Conservation (phyloP, 2,797 vertebrate species). For the Hydrolagus colliei region DNA sequence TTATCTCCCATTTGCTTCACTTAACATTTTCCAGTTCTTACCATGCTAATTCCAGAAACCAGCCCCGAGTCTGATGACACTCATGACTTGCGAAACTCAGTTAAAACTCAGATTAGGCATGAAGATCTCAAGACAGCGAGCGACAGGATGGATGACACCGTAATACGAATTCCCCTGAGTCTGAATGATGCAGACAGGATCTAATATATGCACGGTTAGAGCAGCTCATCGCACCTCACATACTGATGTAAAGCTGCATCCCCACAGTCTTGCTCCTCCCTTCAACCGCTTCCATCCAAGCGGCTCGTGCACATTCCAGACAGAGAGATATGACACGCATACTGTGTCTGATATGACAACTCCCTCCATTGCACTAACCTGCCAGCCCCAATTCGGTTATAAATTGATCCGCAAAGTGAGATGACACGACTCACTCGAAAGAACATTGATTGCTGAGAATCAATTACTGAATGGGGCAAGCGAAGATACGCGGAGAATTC, state of each 20-base stretch:
- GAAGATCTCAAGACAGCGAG: background rate
- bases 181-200: background rate
- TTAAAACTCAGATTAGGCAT: background rate
- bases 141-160: background rate
- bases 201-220: background rate
- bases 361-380: background rate
- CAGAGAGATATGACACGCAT: background rate
- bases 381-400: background rate
- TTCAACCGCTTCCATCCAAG: background rate
- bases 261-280: background rate
- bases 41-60: background rate
- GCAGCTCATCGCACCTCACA: background rate
- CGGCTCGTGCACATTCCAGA: background rate
- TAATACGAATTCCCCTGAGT: background rate
- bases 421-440: background rate
- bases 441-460: too few relatives aligned
- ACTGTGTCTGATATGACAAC: background rate
- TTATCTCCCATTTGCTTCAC: background rate
- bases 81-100: background rate
- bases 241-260: background rate
- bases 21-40: background rate
- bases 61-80: background rate
- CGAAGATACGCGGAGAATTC: too few relatives aligned
- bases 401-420: background rate
- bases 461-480: too few relatives aligned